These are phyloP conservation scores for Drosophila kikkawai DNA, from an alignment of 1,140 invertebrate genomes.

Conservation along the genomic window DNA sequence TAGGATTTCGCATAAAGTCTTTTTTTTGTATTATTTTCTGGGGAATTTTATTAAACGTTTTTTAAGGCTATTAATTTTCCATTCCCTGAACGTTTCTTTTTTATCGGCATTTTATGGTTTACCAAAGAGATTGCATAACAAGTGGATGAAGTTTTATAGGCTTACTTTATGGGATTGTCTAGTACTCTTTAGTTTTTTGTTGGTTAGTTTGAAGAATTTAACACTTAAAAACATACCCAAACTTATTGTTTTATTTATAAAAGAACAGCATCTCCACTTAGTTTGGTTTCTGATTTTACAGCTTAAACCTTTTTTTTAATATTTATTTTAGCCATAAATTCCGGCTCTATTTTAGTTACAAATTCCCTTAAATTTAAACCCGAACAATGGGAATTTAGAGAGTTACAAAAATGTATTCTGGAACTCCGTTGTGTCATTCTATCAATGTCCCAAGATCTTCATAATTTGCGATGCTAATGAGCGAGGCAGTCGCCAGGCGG, in stretches of 20 bases:
- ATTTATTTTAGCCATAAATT: not conserved
- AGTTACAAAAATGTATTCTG: slow-evolving; percentile 26
- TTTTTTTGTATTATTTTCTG: not conserved
- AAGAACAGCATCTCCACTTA: not conserved
- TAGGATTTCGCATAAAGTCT: not conserved
- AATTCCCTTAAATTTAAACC: not conserved
- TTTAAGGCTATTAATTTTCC: not conserved
- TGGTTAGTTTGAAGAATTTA: not conserved
- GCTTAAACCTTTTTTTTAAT: not conserved
- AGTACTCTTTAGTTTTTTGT: not conserved
- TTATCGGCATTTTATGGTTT: not conserved
- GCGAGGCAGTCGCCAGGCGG: slow-evolving; percentile 15
- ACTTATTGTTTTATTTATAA: not conserved
- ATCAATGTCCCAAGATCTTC: slow-evolving; percentile 42
- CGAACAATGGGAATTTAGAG: slow-evolving; percentile 10
- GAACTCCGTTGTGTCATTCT: slow-evolving; percentile 35
- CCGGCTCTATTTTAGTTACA: not conserved
- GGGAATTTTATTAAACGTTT: not conserved
- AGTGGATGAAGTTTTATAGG: not conserved
- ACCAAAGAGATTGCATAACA: not conserved
- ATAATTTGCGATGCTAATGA: slow-evolving; percentile 51
- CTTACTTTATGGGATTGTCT: not conserved
- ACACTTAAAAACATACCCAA: not conserved
- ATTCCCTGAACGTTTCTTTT: slow-evolving; percentile 1
- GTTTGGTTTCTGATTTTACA: not conserved